Evolutionary conservation across 1,140 invertebrate genomes (phyloP), one percentile per base, ranked within the genome.

Genomic region (Ceratina australensis): DNA sequence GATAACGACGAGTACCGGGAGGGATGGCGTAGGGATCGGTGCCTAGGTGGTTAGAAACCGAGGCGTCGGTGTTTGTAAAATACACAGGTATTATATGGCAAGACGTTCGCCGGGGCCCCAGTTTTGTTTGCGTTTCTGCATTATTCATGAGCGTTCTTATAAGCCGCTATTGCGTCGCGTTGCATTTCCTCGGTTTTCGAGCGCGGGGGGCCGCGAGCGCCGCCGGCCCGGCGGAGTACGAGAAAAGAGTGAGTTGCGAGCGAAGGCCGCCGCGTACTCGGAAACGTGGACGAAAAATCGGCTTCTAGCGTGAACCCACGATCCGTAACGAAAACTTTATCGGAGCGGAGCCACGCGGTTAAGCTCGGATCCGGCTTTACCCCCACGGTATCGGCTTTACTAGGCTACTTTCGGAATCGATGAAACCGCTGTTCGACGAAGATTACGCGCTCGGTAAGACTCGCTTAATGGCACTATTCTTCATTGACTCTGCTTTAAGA

Each of bases 101-200:
- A 75, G 79, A 65, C 71, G 83, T 79, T 72, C 22, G 74, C 76
- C 47, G 69, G 22, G 18, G 56, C 61, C 69, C 54, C 82, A 89
- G 85, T 89, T 90, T 91, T 90, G 87, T 90, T 87, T 87, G 80
- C 84, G 22, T 73, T 79, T 49, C 66, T 90, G 89, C 88, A 91
- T 91, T 90, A 91, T 91, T 91, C 89, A 91, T 90, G 89, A 91
- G 81, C 79, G 81, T 87, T 86, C 89, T 89, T 90, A 90, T 91
- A 90, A 90, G 85, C 86, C 77, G 87, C 86, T 87, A 90, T 89
- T 85, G 84, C 87, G 80, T 80, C 79, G 85, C 81, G 79, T 76
- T 72, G 81, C 84, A 79, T 79, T 71, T 68, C 50, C 72, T 69
- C 28, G 24, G 63, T 33, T 60, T 63, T 54, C 49, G 57, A 54